A percentile compares a stretch with the other conserved stretches of the same genome.
phyloP scores from a whole-genome alignment of 2,888 invertebrate genomes.

The Netelia inedita region DNA sequence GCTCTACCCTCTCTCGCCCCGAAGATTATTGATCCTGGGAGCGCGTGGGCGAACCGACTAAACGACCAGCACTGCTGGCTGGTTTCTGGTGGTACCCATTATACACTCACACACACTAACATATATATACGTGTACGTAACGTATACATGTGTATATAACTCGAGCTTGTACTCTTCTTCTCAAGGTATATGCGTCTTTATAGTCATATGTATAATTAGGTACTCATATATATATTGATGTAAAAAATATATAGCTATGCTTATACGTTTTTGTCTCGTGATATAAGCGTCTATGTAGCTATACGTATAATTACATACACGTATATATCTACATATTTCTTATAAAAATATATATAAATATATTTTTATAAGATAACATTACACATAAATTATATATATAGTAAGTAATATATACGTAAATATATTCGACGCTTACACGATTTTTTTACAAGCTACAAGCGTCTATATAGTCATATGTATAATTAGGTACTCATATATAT shows the following conservation, averaged over 20 bases:
- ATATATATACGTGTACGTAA: too few relatives aligned
- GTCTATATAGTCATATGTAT: neutral
- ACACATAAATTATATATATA: too few relatives aligned
- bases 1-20: conserved; percentile 40
- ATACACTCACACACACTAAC: neutral
- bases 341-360: neutral
- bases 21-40: conserved; percentile 63
- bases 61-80: conserved; percentile 44
- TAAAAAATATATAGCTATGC: too few relatives aligned
- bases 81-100: conserved; percentile 11
- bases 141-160: neutral
- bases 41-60: conserved; percentile 60
- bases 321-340: conserved; percentile 1
- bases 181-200: neutral
- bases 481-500: neutral
- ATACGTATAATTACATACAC: neutral
- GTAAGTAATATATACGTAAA: neutral
- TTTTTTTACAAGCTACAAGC: neutral
- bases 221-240: neutral
- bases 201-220: neutral
- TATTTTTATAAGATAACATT: too few relatives aligned
- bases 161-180: conserved; percentile 22
- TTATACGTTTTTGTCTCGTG: too few relatives aligned
- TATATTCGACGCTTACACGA: conserved; percentile 28
- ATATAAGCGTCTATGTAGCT: too few relatives aligned